Conservation (phyloP, 1,140 invertebrate species). For the Drepana arcuata region DNA sequence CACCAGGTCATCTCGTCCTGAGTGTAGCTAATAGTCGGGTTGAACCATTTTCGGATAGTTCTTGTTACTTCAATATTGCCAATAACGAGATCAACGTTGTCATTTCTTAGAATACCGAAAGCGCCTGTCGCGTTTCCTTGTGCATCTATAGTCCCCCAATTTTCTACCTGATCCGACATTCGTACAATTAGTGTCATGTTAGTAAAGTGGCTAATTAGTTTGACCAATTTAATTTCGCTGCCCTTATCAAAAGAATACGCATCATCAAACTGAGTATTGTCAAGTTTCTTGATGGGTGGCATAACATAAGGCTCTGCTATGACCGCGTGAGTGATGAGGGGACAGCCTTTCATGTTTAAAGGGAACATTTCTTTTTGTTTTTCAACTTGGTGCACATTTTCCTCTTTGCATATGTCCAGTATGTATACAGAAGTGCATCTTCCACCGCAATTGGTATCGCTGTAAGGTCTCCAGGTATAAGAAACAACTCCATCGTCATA, state of each 20-base stretch:
- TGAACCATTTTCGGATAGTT: slow-evolving; percentile 55
- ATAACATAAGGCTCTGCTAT: slow-evolving; percentile 66
- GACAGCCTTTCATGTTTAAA: slow-evolving; percentile 55
- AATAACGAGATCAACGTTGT: slow-evolving; percentile 52
- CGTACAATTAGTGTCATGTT: slow-evolving; percentile 58
- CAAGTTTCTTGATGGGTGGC: slow-evolving; percentile 41
- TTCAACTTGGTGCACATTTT: slow-evolving; percentile 38
- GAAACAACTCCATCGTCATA: slow-evolving; percentile 41
- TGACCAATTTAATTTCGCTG: slow-evolving; percentile 62
- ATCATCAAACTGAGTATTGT: slow-evolving; percentile 38
- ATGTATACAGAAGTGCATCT: slow-evolving; percentile 54
- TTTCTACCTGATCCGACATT: slow-evolving; percentile 49
- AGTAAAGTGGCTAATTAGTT: slow-evolving; percentile 58
- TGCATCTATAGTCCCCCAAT: slow-evolving; percentile 48
- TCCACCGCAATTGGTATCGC: slow-evolving; percentile 54
- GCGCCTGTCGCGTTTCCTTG: slow-evolving; percentile 52
- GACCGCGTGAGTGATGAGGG: slow-evolving; percentile 54
- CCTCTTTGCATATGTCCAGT: slow-evolving; percentile 57
- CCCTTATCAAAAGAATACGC: slow-evolving; percentile 59
- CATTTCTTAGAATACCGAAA: slow-evolving; percentile 42
- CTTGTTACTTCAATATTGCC: slow-evolving; percentile 65
- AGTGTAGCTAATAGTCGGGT: slow-evolving; percentile 60
- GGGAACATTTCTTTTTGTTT: slow-evolving; percentile 47
- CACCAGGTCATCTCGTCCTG: slow-evolving; percentile 70
- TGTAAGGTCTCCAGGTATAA: slow-evolving; percentile 64